Evolutionary conservation across 2,113 vertebrate species (phyloP).

Genomic region (Rhabdomys dilectus): DNA sequence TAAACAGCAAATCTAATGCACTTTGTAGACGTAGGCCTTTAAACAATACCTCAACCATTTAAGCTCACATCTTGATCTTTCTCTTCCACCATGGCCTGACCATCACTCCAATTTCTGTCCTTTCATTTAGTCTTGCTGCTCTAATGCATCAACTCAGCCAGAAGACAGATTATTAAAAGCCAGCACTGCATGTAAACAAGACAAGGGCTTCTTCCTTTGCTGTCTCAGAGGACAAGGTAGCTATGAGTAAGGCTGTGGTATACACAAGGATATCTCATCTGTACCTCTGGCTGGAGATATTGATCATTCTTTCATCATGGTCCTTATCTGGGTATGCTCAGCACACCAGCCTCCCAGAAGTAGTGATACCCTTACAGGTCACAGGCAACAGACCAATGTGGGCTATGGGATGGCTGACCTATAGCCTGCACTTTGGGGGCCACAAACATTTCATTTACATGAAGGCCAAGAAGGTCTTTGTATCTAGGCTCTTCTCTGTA

Average conservation of each 20-base stretch:
- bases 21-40: not conserved
- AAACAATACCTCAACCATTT: not conserved
- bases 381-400: not conserved
- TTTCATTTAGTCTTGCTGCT: not conserved
- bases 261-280: fast-evolving
- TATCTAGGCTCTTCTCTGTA: not conserved
- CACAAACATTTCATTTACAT: not conserved
- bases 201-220: not conserved
- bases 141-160: not conserved
- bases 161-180: not conserved
- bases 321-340: not conserved
- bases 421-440: not conserved
- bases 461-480: not conserved
- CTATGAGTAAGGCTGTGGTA: not conserved
- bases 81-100: not conserved
- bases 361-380: conserved; percentile 49
- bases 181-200: not conserved
- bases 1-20: not conserved
- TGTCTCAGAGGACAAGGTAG: not conserved
- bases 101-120: not conserved
- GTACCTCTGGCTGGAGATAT: not conserved
- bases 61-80: not conserved
- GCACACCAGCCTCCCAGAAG: not conserved
- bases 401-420: not conserved
- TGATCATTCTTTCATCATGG: not conserved